Base-by-base conservation (phyloP, 2,113 vertebrate species). In the Ascaphus truei region DNA sequence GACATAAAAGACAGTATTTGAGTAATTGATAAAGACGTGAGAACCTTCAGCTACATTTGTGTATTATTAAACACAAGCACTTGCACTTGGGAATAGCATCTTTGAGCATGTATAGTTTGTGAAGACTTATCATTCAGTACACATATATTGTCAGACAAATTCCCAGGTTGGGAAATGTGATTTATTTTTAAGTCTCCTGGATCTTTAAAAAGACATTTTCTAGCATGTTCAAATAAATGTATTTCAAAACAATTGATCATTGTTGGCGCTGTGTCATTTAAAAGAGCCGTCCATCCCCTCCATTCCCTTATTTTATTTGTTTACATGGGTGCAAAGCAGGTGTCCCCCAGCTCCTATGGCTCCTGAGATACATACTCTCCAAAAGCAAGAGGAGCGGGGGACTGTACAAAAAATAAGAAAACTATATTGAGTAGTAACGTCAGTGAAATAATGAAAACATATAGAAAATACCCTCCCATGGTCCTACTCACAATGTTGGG, bases 31-130 rank as follows among this genome's bases (percentile, higher is more conserved):
- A 56, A 67, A 53, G 63, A 56, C 43, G 64, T 67, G 52, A 67
- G 36, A 41, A 34, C 51, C 52, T 67, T 57, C 51, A 56, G 33
- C n/a, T 56, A 27, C 25, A 67, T 67, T 56, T 67, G 64, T 67
- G 52, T 67, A 67, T 67, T 67, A 67, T 67, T 67, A 67, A 67
- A 67, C 64, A 67, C 64, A 57, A 66, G 37, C 52, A 33, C 51
- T 13, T 12, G 64, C 33, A 27, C 37, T 7, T 29, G 64, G 52
- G 64, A 57, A 56, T 67, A 45, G 34, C 15, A 37, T 57, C 51
- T 56, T 45, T 31, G 27, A 57, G 26, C 18, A 39, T 4, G 37
- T 57, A 55, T 12, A 20, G 57, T 57, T 56, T 47, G 37, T 45
- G 64, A 57, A 67, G 51, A 45, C 64, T 67, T 51, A 67, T 67